These are phyloP conservation scores for Arenaria interpres DNA, from an alignment of 2,113 vertebrate genomes.

Conservation along the genomic window DNA sequence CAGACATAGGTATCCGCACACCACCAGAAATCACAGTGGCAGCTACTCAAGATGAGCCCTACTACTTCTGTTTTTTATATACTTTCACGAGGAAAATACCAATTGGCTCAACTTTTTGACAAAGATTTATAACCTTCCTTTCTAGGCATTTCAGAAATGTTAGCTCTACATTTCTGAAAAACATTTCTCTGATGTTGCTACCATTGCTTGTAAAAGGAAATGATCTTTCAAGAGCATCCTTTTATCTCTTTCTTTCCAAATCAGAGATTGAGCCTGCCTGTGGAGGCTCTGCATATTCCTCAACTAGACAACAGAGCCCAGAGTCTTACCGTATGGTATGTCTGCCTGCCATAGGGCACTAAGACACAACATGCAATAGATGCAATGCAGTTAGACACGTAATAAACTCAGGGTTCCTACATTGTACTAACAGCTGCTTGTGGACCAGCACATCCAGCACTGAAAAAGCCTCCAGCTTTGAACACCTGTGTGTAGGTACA, in stretches of 20 bases:
- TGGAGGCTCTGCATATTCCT: not conserved
- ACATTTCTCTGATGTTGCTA: not conserved
- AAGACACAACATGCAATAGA: not conserved
- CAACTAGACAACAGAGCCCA: not conserved
- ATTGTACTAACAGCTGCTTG: not conserved
- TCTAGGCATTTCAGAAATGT: not conserved
- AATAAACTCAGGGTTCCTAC: not conserved
- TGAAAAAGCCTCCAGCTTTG: not conserved
- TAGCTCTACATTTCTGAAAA: not conserved
- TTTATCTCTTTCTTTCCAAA: not conserved
- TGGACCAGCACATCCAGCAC: not conserved
- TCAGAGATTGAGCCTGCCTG: not conserved
- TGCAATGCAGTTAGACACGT: not conserved
- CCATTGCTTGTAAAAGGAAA: not conserved
- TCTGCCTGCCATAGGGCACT: not conserved
- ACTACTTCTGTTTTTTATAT: not conserved
- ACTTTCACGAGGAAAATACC: not conserved
- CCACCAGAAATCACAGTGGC: fast-evolving
- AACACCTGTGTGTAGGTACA: not conserved
- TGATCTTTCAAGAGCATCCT: not conserved
- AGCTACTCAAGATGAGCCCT: not conserved
- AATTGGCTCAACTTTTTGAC: not conserved
- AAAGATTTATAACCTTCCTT: not conserved
- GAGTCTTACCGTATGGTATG: not conserved
- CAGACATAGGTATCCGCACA: not conserved